phyloP scores from a whole-genome alignment of 2,797 vertebrate species.

The Acanthurus leucopareius region DNA sequence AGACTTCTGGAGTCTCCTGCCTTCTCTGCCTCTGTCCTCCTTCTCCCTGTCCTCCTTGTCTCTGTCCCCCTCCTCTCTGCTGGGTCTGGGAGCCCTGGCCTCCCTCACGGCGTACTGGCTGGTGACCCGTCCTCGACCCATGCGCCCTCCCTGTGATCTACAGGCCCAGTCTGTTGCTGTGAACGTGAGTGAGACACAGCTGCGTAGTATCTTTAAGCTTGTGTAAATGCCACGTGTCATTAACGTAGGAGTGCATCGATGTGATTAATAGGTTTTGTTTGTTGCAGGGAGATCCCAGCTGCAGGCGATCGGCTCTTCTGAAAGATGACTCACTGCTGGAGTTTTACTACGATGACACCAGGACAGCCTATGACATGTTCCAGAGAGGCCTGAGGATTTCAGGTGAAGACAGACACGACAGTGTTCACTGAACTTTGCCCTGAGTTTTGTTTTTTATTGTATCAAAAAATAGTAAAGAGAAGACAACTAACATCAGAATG shows the following conservation, averaged over 20 bases:
- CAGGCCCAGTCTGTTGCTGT: conserved; percentile 84
- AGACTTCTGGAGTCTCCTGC: conserved; percentile 76
- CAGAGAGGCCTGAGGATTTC: conserved; percentile 84
- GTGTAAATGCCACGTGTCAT: neutral
- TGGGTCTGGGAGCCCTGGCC: conserved; percentile 86
- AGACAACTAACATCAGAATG: neutral
- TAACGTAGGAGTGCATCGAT: neutral
- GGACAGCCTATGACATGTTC: conserved; percentile 87
- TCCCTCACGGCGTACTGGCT: conserved; percentile 87
- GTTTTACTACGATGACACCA: conserved; percentile 87
- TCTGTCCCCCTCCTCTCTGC: conserved; percentile 81
- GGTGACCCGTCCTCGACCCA: conserved; percentile 83
- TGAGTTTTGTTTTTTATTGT: neutral
- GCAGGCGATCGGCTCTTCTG: conserved; percentile 85
- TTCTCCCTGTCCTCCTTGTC: conserved; percentile 73
- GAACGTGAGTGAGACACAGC: conserved; percentile 66
- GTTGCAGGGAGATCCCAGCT: conserved; percentile 81
- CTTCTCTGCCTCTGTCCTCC: conserved; percentile 71
- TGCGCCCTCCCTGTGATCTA: conserved; percentile 84
- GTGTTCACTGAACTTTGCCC: neutral
- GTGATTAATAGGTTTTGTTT: neutral
- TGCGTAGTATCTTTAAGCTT: neutral
- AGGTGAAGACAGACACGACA: conserved; percentile 64
- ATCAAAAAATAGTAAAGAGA: neutral
- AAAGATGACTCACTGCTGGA: conserved; percentile 84